Evolutionary conservation across 35 echinoderm and acorn worm species (phyloP).

Genomic region (Lytechinus pictus): DNA sequence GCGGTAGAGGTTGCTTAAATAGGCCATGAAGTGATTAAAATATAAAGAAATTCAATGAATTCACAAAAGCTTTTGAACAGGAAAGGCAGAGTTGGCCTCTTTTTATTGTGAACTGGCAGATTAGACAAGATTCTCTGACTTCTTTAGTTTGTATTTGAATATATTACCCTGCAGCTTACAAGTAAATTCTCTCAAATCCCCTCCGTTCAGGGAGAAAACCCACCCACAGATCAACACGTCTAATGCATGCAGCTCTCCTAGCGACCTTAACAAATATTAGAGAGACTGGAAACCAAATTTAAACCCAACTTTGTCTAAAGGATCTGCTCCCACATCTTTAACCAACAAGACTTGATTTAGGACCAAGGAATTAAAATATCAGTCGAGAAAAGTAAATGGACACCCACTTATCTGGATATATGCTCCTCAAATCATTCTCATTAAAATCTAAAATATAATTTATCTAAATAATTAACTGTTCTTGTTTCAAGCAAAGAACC

Average conservation of each 20-base stretch:
- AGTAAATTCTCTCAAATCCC: background rate
- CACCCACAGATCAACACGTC: slow-evolving; percentile 5
- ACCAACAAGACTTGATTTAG: background rate
- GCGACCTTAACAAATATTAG: background rate
- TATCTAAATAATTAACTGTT: too few relatives aligned
- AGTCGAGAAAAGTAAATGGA: too few relatives aligned
- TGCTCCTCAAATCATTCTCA: too few relatives aligned
- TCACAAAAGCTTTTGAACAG: background rate
- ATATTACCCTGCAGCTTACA: background rate
- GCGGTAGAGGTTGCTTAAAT: background rate
- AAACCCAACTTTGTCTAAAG: background rate
- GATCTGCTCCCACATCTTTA: background rate
- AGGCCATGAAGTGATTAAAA: background rate
- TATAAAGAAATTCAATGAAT: background rate
- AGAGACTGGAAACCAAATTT: background rate
- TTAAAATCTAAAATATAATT: too few relatives aligned
- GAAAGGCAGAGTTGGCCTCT: background rate
- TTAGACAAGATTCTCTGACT: background rate
- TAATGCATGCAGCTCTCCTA: slow-evolving; percentile 21
- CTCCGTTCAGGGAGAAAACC: background rate
- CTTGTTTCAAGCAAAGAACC: too few relatives aligned
- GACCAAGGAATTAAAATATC: too few relatives aligned
- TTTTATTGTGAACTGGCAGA: background rate
- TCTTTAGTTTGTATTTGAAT: slow-evolving; percentile 25
- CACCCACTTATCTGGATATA: too few relatives aligned